Evolutionary conservation across 2,113 vertebrate genomes (phyloP).

Genomic region (Corvus moneduloides): DNA sequence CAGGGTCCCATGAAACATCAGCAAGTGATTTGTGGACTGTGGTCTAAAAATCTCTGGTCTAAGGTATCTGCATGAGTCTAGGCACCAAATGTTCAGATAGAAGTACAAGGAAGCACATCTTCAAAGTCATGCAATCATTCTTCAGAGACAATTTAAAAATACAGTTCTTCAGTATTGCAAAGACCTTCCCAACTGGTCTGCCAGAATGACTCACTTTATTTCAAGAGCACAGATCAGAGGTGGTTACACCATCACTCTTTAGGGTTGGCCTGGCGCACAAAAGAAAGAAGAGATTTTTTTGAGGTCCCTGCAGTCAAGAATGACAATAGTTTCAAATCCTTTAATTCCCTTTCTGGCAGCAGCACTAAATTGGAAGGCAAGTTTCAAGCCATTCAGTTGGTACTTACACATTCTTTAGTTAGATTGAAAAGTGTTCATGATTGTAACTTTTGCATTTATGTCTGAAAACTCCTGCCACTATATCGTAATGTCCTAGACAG

Average conservation of each 20-base stretch:
- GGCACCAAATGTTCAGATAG: constrained; percentile 30
- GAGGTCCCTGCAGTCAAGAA: background rate
- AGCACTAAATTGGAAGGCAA: constrained; percentile 18
- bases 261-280: background rate
- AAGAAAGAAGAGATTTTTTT: background rate
- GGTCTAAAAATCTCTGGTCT: constrained; percentile 8
- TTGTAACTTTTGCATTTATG: background rate
- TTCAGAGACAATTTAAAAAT: constrained; percentile 3
- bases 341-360: constrained; percentile 47
- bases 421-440: background rate
- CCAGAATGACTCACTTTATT: background rate
- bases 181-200: background rate
- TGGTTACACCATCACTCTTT: background rate
- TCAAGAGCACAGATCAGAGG: background rate
- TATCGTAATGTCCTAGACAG: background rate
- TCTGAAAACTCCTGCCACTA: background rate
- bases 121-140: constrained; percentile 10
- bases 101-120: constrained; percentile 47
- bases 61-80: constrained; percentile 8
- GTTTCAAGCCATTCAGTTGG: background rate
- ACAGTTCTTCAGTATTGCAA: constrained; percentile 30
- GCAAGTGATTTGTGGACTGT: background rate
- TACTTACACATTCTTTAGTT: background rate
- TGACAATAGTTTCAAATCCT: background rate
- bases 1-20: background rate